Base-by-base conservation (phyloP, 2,797 vertebrate genomes). In the Poeciliopsis infans region DNA sequence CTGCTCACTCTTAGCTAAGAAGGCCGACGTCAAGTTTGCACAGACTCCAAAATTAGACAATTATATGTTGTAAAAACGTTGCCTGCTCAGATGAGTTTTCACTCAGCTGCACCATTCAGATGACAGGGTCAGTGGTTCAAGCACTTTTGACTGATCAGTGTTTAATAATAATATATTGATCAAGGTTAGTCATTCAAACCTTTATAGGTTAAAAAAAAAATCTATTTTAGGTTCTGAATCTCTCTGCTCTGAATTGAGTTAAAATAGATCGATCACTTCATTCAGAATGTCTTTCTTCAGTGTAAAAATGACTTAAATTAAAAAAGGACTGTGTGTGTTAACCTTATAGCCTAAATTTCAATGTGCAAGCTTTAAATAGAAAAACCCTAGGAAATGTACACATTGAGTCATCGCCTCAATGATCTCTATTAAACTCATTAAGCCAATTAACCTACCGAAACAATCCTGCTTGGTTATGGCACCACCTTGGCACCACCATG, bases 401-500 rank as follows among this genome's bases (percentile, higher is more conserved):
- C 79, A 93, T 86, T 82, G 83, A 92, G 88, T 91, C 82, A 77
- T 92, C 23, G 76, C 82, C 85, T 85, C 86, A 64, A 79, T 91
- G 90, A 94, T 93, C 93, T 93, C 89, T 87, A 90, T 94, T 90
- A 85, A 72, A 46, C 81, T 91, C 90, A 93, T 92, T 89, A 92
- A 93, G 85, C 86, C 90, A 93, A 95, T 96, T 95, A 93, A 93
- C 91, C 92, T 88, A 86, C 76, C 90, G 92, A 90, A 93, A 93
- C 88, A 91, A 92, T 89, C 84, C 82, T 78, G 61, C 77, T 72
- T 86, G 82, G 80, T 88, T 81, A 71, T 77, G 33, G 87, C 77
- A 82, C 80, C 90, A 90, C 87, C 91, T 91, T 82, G 73, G 72
- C 89, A 85, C 70, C 73, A 57, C 85, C 59, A 80, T 86, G 82